A percentile compares a stretch with the other conserved stretches of the same genome.
These are phyloP conservation scores for Eulemur macaco DNA, from an alignment of 2,113 vertebrate species.

Conservation along the genomic window DNA sequence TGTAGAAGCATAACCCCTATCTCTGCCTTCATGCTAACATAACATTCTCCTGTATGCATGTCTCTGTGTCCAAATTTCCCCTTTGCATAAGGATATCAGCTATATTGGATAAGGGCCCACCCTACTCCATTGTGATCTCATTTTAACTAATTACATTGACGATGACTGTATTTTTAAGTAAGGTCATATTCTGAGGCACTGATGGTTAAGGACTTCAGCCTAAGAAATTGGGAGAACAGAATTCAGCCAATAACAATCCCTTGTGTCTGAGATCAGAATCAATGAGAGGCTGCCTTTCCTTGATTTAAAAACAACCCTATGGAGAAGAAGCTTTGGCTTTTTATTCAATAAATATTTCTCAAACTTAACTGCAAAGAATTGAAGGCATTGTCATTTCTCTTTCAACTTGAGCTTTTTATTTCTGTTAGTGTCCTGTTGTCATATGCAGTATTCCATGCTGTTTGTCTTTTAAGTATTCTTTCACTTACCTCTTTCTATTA, in stretches of 20 bases:
- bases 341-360: background rate
- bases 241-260: background rate
- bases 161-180: background rate
- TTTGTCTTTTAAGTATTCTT: slow-evolving; percentile 27
- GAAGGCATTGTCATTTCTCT: slow-evolving; percentile 25
- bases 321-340: background rate
- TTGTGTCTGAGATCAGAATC: background rate
- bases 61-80: background rate
- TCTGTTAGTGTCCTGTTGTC: background rate
- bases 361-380: background rate
- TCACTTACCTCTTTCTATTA: background rate
- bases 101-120: background rate
- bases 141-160: background rate
- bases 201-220: background rate
- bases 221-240: background rate
- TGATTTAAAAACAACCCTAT: background rate
- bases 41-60: background rate
- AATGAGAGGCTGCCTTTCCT: background rate
- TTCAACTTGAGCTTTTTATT: background rate
- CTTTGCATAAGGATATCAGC: background rate
- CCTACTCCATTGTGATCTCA: background rate
- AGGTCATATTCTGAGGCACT: background rate
- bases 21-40: background rate
- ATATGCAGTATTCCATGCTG: background rate
- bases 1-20: background rate